phyloP scores from a whole-genome alignment of 2,797 vertebrate species.

The Fundulus diaphanus region DNA sequence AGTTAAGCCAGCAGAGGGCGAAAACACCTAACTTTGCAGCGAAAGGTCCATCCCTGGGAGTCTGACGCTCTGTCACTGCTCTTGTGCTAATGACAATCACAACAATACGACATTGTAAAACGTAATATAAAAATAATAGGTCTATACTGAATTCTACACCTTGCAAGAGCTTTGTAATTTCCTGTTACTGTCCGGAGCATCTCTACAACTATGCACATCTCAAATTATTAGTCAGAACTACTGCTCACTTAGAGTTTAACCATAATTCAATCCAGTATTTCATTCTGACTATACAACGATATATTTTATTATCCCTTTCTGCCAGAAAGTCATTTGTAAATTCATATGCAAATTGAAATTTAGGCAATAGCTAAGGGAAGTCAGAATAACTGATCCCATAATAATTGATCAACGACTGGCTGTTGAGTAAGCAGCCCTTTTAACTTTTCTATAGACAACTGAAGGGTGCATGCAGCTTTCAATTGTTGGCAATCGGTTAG shows the following conservation, averaged over 20 bases:
- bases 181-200: background rate
- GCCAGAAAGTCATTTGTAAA: background rate
- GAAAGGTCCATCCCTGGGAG: too few relatives aligned
- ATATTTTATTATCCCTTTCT: background rate
- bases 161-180: background rate
- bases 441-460: background rate
- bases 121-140: background rate
- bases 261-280: background rate
- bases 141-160: background rate
- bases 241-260: background rate
- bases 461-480: background rate
- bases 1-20: slow-evolving; percentile 48
- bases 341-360: background rate
- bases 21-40: slow-evolving; percentile 17
- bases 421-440: background rate
- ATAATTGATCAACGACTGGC: too few relatives aligned
- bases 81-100: background rate
- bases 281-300: too few relatives aligned
- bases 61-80: too few relatives aligned
- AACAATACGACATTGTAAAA: background rate
- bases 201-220: background rate
- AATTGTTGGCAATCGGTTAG: background rate
- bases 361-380: background rate
- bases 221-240: background rate
- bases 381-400: background rate